These are phyloP conservation scores for Cossypha dichroa DNA, from an alignment of 2,797 vertebrate genomes.

Conservation along the genomic window DNA sequence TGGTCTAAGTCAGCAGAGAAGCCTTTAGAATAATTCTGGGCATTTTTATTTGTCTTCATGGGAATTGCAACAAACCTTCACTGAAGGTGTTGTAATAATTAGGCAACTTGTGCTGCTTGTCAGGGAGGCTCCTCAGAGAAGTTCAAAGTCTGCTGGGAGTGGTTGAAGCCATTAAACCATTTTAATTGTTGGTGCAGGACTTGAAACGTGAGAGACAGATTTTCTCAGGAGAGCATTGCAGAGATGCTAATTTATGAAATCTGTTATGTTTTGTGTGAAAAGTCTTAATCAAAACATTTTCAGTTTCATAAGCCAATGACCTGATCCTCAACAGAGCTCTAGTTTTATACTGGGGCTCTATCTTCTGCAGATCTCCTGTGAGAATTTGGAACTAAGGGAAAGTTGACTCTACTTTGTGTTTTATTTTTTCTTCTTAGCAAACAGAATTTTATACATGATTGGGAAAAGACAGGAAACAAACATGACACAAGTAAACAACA, in stretches of 20 bases:
- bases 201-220: neutral
- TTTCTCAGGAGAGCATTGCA: neutral
- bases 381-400: neutral
- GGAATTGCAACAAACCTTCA: neutral
- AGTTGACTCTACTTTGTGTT: neutral
- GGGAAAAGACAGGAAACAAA: neutral
- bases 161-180: neutral
- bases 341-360: neutral
- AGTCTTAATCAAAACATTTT: neutral
- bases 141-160: conserved; percentile 9
- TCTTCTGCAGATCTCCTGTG: neutral
- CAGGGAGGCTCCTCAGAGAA: neutral
- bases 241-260: neutral
- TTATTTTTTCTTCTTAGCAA: neutral
- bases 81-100: neutral
- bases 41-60: neutral
- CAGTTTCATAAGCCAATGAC: neutral
- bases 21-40: neutral
- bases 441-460: neutral
- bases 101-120: neutral
- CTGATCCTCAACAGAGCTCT: neutral
- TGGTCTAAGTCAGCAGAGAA: rapidly evolving
- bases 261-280: neutral
- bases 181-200: neutral
- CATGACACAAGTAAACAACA: neutral